phyloP scores from a whole-genome alignment of 2,113 vertebrate species.

The Nannospalax galili region DNA sequence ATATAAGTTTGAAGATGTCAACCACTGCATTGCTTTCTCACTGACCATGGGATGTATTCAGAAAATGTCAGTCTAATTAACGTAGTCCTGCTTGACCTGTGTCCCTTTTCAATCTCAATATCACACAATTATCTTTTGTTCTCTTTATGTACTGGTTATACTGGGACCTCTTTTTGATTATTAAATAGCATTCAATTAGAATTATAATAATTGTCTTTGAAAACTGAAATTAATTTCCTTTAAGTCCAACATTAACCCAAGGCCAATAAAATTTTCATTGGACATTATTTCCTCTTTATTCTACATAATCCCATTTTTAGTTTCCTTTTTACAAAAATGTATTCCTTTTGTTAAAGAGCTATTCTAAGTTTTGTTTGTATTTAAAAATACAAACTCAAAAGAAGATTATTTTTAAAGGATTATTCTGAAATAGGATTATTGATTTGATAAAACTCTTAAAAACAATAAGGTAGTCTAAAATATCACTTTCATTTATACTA shows the following conservation, averaged over 20 bases:
- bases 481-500: background rate
- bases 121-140: background rate
- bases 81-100: background rate
- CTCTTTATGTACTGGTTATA: background rate
- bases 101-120: background rate
- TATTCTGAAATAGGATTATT: background rate
- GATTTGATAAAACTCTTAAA: background rate
- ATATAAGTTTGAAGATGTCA: background rate
- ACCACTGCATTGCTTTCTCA: background rate
- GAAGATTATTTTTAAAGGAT: background rate
- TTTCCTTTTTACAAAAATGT: background rate
- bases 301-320: background rate
- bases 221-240: conserved; percentile 48
- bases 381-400: background rate
- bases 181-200: background rate
- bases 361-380: background rate
- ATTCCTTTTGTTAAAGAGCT: background rate
- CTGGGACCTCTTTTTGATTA: background rate
- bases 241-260: conserved; percentile 18
- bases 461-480: background rate
- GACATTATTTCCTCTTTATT: background rate
- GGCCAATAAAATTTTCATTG: conserved; percentile 33
- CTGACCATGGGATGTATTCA: background rate
- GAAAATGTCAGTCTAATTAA: conserved; percentile 11
- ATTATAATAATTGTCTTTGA: conserved; percentile 22